Conservation (phyloP, 2,797 vertebrate genomes). For the Streptopelia turtur region DNA sequence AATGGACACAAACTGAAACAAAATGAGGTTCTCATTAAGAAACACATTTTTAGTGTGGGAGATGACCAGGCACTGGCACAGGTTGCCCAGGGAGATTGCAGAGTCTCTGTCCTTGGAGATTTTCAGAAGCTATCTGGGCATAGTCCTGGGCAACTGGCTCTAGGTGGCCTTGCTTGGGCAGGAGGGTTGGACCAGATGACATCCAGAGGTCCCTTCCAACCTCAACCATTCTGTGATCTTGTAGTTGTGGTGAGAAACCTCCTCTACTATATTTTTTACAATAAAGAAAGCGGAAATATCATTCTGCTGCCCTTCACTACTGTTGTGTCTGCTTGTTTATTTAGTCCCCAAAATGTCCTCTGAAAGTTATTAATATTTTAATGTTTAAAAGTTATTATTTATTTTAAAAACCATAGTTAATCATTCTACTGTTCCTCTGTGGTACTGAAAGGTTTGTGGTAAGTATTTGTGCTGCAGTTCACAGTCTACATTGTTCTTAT, state of each 20-base stretch:
- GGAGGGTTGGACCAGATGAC: neutral
- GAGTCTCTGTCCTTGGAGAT: neutral
- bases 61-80: neutral
- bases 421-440: neutral
- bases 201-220: neutral
- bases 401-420: neutral
- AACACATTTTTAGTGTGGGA: neutral
- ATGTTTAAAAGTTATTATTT: neutral
- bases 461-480: neutral
- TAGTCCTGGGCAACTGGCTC: fast-evolving
- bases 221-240: neutral
- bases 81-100: neutral
- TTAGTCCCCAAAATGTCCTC: neutral
- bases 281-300: neutral
- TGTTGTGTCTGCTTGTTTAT: neutral
- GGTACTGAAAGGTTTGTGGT: neutral
- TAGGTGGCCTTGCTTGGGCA: neutral
- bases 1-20: neutral
- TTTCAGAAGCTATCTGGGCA: neutral
- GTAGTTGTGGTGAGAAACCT: neutral
- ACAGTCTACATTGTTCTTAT: neutral
- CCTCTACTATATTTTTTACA: neutral
- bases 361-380: neutral
- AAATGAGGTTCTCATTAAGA: neutral
- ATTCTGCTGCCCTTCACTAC: neutral